phyloP scores from a whole-genome alignment of 1,140 invertebrate species.

The Leucophenga varia region DNA sequence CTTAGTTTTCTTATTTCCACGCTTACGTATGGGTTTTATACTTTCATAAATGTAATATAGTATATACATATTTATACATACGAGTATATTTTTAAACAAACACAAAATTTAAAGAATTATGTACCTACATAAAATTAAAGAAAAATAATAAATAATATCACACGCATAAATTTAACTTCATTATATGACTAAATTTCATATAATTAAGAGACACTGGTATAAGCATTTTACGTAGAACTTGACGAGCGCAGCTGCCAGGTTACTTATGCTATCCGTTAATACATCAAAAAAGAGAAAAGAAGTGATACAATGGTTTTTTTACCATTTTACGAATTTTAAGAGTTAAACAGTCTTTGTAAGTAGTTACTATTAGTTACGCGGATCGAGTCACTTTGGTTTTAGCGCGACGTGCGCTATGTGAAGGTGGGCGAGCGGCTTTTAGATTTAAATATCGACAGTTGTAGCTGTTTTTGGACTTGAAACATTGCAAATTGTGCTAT shows the following conservation, averaged over 20 bases:
- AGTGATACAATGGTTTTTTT: slow-evolving; percentile 9
- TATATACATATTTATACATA: neutral
- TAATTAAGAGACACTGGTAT: neutral
- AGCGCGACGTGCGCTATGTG: no score
- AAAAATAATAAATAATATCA: slow-evolving; percentile 6
- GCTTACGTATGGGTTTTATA: neutral
- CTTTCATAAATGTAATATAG: neutral
- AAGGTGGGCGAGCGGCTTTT: no score
- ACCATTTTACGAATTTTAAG: no score
- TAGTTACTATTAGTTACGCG: no score
- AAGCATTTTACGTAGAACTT: slow-evolving; percentile 9
- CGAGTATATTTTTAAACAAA: neutral
- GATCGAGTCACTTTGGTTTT: slow-evolving; percentile 18
- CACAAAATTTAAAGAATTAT: slow-evolving; percentile 2
- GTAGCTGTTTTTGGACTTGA: slow-evolving; percentile 12
- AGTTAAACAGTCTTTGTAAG: slow-evolving; percentile 31
- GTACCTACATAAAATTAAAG: slow-evolving; percentile 1
- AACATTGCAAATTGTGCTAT: neutral
- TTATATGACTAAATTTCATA: neutral
- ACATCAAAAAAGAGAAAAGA: slow-evolving; percentile 22
- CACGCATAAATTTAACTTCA: neutral
- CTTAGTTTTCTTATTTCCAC: neutral
- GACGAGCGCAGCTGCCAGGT: slow-evolving; percentile 11
- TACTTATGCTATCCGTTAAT: slow-evolving; percentile 23
- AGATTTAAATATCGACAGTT: slow-evolving; percentile 36